These are phyloP conservation scores for Pagetopsis macropterus DNA, from an alignment of 2,797 vertebrate genomes.

Conservation along the genomic window DNA sequence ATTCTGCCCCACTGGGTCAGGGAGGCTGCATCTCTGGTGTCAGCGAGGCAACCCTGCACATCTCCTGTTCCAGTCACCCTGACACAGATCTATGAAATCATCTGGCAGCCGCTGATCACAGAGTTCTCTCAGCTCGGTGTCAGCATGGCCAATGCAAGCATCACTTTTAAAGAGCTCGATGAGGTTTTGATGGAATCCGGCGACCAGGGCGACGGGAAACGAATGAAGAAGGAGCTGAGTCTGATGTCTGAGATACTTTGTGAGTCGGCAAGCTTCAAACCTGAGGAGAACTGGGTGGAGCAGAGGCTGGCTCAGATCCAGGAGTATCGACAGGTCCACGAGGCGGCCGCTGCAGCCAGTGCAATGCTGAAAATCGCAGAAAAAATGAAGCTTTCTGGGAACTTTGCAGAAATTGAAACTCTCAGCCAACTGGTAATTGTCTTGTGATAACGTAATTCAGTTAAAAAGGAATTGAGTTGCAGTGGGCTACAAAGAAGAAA, in stretches of 20 bases:
- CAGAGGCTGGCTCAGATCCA: slow-evolving; percentile 66
- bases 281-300: slow-evolving; percentile 58
- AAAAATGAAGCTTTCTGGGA: slow-evolving; percentile 68
- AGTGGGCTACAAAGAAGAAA: neutral
- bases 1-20: slow-evolving; percentile 74
- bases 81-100: slow-evolving; percentile 41
- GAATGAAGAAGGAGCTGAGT: slow-evolving; percentile 70
- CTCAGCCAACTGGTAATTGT: slow-evolving; percentile 78
- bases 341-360: slow-evolving; percentile 70
- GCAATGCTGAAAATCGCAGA: slow-evolving; percentile 66
- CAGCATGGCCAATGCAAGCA: slow-evolving; percentile 47
- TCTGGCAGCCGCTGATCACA: slow-evolving; percentile 71
- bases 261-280: accelerated
- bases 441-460: neutral
- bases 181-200: slow-evolving; percentile 58
- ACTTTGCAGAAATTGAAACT: slow-evolving; percentile 68
- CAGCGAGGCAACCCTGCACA: accelerated
- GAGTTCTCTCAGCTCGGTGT: slow-evolving; percentile 48
- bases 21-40: slow-evolving; percentile 21
- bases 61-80: slow-evolving; percentile 41
- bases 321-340: slow-evolving; percentile 72
- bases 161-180: slow-evolving; percentile 75
- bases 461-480: neutral
- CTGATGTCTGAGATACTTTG: slow-evolving; percentile 65
- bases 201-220: slow-evolving; percentile 65